Evolutionary conservation across 2,113 vertebrate species (phyloP).

Genomic region (Lipotes vexillifer): DNA sequence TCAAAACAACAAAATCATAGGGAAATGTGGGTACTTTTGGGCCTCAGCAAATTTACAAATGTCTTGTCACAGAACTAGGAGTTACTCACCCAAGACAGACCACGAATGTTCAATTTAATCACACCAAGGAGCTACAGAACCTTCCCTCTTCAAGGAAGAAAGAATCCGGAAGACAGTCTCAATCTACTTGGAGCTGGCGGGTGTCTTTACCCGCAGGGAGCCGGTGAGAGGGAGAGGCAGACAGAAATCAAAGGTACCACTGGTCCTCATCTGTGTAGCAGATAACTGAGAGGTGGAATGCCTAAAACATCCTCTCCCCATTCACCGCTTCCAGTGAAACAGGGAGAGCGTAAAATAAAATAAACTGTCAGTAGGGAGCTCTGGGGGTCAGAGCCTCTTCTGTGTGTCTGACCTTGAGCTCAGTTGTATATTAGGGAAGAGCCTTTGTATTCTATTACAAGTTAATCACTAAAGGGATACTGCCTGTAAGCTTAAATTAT

Average conservation of each 20-base stretch:
- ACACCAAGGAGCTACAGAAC: background rate
- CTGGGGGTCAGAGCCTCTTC: background rate
- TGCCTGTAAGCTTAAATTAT: background rate
- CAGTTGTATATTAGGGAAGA: background rate
- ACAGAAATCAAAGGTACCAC: background rate
- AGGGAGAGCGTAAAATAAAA: background rate
- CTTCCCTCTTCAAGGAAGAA: background rate
- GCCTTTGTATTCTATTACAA: background rate
- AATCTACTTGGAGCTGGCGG: background rate
- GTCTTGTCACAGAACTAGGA: background rate
- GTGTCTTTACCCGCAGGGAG: background rate
- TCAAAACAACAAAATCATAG: background rate
- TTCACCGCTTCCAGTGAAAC: background rate
- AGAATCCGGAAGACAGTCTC: background rate
- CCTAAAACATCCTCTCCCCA: background rate
- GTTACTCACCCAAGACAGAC: background rate
- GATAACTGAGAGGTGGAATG: background rate
- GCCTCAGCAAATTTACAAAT: background rate
- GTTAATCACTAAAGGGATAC: background rate
- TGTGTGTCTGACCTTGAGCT: background rate
- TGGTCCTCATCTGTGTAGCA: background rate
- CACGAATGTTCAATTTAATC: background rate
- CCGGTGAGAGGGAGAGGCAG: accelerated
- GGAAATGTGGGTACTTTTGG: background rate
- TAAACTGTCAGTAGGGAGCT: background rate